A percentile compares a stretch with the other conserved stretches of the same genome.
These are phyloP conservation scores for Equus przewalskii DNA, from an alignment of 2,113 vertebrate species.

Conservation along the genomic window DNA sequence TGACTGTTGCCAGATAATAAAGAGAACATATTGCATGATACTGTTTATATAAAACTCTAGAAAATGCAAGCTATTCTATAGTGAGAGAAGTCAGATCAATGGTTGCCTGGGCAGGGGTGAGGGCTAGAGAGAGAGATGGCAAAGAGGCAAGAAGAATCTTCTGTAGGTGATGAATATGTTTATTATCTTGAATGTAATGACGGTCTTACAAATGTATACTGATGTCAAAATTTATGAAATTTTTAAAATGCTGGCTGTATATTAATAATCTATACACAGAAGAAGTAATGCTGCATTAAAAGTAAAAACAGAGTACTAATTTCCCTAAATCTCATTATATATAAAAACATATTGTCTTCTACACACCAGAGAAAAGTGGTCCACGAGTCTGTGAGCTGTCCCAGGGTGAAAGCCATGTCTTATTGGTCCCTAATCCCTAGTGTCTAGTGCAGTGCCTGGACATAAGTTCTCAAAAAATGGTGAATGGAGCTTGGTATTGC, in stretches of 20 bases:
- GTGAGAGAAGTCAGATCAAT: neutral
- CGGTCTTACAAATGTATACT: neutral
- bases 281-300: neutral
- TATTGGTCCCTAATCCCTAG: neutral
- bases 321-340: neutral
- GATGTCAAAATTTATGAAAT: neutral
- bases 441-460: neutral
- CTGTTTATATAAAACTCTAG: conserved; percentile 8
- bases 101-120: neutral
- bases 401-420: neutral
- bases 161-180: neutral
- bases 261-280: neutral
- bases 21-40: neutral
- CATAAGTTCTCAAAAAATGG: neutral
- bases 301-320: neutral
- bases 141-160: conserved; percentile 12
- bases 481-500: neutral
- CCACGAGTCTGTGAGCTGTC: neutral
- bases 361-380: neutral
- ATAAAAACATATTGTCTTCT: neutral
- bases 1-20: conserved; percentile 13
- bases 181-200: conserved; percentile 13
- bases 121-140: neutral
- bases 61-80: conserved; percentile 6
- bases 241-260: neutral